Evolutionary conservation across 2,113 vertebrate genomes (phyloP).

Genomic region (Oryzias woworae): DNA sequence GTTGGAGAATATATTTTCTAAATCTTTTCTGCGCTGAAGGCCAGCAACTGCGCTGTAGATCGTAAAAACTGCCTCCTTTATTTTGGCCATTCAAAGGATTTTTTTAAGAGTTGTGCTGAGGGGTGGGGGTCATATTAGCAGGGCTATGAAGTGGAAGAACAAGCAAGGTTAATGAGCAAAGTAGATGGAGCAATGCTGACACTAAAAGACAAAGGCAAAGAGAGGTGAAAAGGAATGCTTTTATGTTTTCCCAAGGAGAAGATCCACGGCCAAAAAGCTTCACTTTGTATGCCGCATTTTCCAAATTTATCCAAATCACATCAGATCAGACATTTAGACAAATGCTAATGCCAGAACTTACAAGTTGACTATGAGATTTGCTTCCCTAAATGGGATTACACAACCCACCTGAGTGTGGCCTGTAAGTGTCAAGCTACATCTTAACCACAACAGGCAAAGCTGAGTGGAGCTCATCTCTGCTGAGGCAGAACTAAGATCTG

Average conservation of each 20-base stretch:
- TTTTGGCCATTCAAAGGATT: constrained; percentile 59
- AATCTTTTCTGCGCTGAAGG: constrained; percentile 21
- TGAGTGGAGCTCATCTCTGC: constrained; percentile 86
- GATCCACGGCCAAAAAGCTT: constrained; percentile 3
- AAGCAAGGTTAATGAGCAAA: constrained; percentile 80
- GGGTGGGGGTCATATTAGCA: constrained; percentile 61
- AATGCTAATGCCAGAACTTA: constrained; percentile 30
- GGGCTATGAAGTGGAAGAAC: constrained; percentile 79
- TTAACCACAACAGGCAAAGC: constrained; percentile 86
- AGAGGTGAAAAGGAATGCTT: constrained; percentile 47
- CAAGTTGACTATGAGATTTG: constrained; percentile 37
- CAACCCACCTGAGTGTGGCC: constrained; percentile 66
- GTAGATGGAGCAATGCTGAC: constrained; percentile 76
- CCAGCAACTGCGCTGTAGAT: constrained; percentile 37
- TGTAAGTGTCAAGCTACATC: constrained; percentile 79
- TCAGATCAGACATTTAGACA: constrained; percentile 23
- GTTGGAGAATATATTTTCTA: constrained; percentile 7
- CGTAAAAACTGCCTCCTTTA: constrained; percentile 57
- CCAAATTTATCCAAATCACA: too few species aligned
- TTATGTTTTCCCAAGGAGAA: constrained; percentile 53
- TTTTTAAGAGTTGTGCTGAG: constrained; percentile 40
- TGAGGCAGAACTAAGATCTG: constrained; percentile 97
- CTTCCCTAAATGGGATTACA: constrained; percentile 66
- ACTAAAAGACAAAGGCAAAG: constrained; percentile 62
- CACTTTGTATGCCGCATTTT: too few species aligned